Percentiles rank a stretch among this genome's conserved stretches.
Conservation (phyloP, 2,113 vertebrate species). For the Hassar affinis region DNA sequence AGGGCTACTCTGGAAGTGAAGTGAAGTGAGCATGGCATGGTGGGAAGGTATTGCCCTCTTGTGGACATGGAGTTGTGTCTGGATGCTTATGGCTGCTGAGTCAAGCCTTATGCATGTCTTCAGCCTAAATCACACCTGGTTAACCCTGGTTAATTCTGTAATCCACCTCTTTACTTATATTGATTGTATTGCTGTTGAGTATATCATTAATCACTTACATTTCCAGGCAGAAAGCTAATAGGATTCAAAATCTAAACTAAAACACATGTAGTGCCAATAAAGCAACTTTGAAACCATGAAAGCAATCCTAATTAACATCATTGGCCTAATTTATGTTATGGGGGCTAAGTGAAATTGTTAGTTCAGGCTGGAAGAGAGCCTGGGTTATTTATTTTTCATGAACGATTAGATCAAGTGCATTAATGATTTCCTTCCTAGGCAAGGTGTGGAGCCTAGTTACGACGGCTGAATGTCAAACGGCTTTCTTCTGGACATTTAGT, state of each 20-base stretch:
- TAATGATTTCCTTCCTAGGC: slow-evolving; percentile 12
- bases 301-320: background rate
- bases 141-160: background rate
- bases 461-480: background rate
- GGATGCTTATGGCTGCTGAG: background rate
- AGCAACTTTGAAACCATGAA: background rate
- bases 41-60: slow-evolving; percentile 28
- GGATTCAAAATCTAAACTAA: background rate
- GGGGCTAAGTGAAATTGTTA: background rate
- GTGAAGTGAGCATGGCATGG: slow-evolving; percentile 25
- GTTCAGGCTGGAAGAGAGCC: background rate
- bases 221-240: background rate
- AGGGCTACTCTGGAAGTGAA: background rate
- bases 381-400: slow-evolving; percentile 20
- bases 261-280: too few relatives aligned
- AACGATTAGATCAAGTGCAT: slow-evolving; percentile 16
- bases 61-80: slow-evolving; percentile 21
- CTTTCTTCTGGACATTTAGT: background rate
- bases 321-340: background rate
- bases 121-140: background rate
- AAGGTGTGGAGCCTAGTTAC: slow-evolving; percentile 26
- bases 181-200: background rate
- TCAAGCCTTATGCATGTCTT: background rate
- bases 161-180: background rate
- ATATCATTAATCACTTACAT: background rate